Conservation (phyloP, 1,140 invertebrate species). For the Elysia chlorotica region DNA sequence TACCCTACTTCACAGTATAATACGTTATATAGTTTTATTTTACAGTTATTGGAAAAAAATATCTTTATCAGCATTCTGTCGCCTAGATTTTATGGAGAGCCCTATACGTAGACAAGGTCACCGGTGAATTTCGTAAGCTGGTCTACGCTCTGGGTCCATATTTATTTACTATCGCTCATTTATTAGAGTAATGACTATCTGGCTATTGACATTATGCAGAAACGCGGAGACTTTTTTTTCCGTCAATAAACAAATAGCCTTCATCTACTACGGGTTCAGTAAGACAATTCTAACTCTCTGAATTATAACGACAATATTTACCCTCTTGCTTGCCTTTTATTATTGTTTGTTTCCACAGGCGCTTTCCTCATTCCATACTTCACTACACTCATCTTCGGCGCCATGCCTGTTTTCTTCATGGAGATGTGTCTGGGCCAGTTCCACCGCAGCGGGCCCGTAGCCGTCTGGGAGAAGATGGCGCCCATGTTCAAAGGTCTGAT, state of each 20-base stretch:
- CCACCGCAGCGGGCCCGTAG: conserved; percentile 59
- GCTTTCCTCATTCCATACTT: conserved; percentile 62
- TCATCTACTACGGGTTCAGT: background rate
- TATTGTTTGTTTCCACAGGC: conserved; percentile 46
- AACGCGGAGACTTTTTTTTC: background rate
- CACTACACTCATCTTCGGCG: conserved; percentile 60
- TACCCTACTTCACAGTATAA: no score
- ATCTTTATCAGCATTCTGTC: no score
- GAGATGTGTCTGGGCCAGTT: conserved; percentile 64
- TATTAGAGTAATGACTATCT: no score
- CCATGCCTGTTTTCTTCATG: conserved; percentile 65
- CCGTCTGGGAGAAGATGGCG: conserved; percentile 77
- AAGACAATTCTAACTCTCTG: background rate
- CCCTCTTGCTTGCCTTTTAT: background rate
- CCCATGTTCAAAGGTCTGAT: conserved; percentile 90
- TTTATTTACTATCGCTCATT: no score
- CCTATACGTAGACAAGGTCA: no score
- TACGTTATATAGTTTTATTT: no score
- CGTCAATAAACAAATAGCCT: background rate
- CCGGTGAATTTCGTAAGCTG: no score
- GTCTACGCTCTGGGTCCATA: no score
- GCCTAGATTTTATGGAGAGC: no score
- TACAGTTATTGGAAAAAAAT: no score
- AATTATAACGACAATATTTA: background rate
- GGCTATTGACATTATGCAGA: background rate